A percentile compares a stretch with the other conserved stretches of the same genome.
phyloP scores from a whole-genome alignment of 2,797 vertebrate genomes.

The Mormyrus proboscirostris region DNA sequence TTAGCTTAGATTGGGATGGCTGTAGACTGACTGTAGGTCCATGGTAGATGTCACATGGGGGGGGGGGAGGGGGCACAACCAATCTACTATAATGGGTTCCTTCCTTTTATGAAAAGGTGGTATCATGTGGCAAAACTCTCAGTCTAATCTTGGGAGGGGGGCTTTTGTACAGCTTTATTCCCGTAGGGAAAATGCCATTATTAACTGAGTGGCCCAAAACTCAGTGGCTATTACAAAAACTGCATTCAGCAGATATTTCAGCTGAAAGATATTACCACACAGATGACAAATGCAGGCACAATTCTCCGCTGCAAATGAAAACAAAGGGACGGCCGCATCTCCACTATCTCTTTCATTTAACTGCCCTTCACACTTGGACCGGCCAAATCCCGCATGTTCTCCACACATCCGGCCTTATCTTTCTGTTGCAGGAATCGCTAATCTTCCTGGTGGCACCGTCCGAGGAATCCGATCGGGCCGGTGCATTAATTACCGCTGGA shows the following conservation, averaged over 20 bases:
- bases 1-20: not conserved
- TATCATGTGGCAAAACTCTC: not conserved
- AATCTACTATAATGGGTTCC: not conserved
- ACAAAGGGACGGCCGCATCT: not conserved
- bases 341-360: not conserved
- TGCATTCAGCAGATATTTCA: not conserved
- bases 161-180: not conserved
- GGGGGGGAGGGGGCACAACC: not conserved
- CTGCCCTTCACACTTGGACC: not conserved
- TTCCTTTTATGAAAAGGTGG: not conserved
- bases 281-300: not conserved
- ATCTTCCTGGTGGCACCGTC: not conserved
- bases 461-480: not conserved
- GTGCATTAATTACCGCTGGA: not conserved
- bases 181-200: not conserved
- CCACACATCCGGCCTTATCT: constrained; percentile 14
- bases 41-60: not conserved
- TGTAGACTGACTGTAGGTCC: not conserved
- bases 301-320: not conserved
- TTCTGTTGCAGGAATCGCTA: not conserved
- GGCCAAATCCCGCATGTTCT: not conserved
- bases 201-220: not conserved
- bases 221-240: not conserved
- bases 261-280: not conserved
- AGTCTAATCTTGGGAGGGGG: not conserved